A percentile compares a stretch with the other conserved stretches of the same genome.
phyloP scores from a whole-genome alignment of 2,113 vertebrate species.

The Riparia riparia region DNA sequence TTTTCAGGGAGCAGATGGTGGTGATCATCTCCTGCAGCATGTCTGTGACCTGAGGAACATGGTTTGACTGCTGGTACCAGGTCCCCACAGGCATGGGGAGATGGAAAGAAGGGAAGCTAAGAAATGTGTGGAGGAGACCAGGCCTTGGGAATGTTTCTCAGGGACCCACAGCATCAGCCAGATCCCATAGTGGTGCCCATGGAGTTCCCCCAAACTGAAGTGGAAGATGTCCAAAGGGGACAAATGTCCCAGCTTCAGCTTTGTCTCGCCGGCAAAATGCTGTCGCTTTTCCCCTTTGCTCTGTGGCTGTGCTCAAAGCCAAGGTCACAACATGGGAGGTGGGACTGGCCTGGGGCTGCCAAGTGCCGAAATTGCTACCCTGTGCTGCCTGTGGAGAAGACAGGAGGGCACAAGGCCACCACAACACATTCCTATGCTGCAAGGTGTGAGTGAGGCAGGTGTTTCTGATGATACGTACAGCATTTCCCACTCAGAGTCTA shows the following conservation, averaged over 20 bases:
- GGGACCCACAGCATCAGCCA: not conserved
- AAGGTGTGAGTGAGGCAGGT: fast-evolving
- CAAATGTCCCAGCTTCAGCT: not conserved
- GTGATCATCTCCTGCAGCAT: conserved; percentile 64
- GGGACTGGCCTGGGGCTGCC: not conserved
- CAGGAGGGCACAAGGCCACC: not conserved
- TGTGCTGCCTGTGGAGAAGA: not conserved
- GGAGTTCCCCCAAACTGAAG: not conserved
- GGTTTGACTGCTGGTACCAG: not conserved
- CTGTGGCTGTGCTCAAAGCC: not conserved
- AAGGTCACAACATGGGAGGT: not conserved
- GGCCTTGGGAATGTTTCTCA: not conserved
- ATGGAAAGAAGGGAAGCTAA: not conserved
- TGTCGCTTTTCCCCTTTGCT: not conserved
- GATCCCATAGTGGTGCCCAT: not conserved
- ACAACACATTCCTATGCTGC: not conserved
- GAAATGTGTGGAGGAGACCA: fast-evolving
- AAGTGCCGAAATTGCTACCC: not conserved
- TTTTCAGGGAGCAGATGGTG: conserved; percentile 7
- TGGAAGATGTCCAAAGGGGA: not conserved
- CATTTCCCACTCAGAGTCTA: not conserved
- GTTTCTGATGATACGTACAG: fast-evolving
- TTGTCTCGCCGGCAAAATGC: not conserved
- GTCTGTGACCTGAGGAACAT: conserved; percentile 21
- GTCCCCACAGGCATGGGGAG: not conserved